Percentiles rank a stretch among this genome's conserved stretches.
Evolutionary conservation across 1,140 invertebrate species (phyloP).

Genomic region (Zaprionus tsacasi): DNA sequence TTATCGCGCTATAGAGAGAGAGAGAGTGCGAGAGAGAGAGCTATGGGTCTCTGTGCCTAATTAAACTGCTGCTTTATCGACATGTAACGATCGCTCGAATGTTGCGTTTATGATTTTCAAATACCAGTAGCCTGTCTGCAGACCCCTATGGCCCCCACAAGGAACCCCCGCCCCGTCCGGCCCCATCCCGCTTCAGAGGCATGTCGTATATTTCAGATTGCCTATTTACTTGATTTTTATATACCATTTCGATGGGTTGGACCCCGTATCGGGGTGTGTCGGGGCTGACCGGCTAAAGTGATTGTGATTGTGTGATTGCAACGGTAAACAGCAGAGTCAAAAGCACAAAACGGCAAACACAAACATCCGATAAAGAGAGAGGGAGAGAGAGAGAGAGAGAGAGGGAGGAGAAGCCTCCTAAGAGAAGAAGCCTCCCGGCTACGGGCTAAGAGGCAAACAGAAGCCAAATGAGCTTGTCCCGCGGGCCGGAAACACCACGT

Average conservation of each 20-base stretch:
- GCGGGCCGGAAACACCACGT: constrained; percentile 51
- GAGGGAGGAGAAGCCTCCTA: too few relatives aligned
- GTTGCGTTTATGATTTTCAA: constrained; percentile 66
- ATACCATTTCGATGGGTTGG: constrained; percentile 63
- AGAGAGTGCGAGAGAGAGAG: neutral
- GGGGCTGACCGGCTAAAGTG: constrained; percentile 61
- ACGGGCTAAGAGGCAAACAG: constrained; percentile 59
- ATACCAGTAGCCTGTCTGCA: constrained; percentile 60
- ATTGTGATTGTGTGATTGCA: constrained; percentile 72
- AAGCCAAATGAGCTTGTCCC: constrained; percentile 80
- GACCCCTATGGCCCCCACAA: neutral
- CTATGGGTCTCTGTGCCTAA: constrained; percentile 47
- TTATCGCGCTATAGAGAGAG: constrained; percentile 50
- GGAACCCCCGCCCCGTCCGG: too few relatives aligned
- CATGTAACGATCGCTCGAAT: constrained; percentile 70
- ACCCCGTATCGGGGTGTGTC: neutral
- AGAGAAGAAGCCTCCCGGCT: neutral
- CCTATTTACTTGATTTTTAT: constrained; percentile 51
- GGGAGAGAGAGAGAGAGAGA: too few relatives aligned
- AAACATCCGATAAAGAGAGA: constrained; percentile 74
- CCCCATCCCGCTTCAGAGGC: constrained; percentile 20
- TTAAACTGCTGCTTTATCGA: constrained; percentile 74
- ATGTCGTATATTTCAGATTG: constrained; percentile 64
- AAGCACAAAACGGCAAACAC: constrained; percentile 69
- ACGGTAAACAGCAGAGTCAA: constrained; percentile 65